Conservation (phyloP, 2,888 invertebrate species). For the Luperina testacea region DNA sequence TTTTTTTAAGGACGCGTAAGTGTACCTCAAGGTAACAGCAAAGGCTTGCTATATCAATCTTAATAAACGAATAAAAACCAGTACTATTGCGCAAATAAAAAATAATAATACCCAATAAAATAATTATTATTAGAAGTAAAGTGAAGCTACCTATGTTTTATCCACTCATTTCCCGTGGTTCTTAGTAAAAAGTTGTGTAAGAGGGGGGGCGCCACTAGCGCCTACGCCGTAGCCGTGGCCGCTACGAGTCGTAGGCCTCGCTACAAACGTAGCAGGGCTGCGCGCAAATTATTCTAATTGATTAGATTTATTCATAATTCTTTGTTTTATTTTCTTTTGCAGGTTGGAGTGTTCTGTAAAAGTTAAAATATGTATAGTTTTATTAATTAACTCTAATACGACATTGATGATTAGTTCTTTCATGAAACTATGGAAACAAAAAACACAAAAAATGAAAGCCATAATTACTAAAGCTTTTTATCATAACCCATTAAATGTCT, state of each 20-base stretch:
- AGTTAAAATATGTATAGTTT: not conserved
- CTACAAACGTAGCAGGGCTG: conserved; percentile 75
- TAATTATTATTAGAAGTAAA: conserved; percentile 65
- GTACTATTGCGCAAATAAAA: conserved; percentile 35
- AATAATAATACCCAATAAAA: conserved; percentile 52
- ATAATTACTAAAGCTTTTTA: not conserved
- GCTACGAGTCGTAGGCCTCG: conserved; percentile 76
- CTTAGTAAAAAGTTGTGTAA: conserved; percentile 89
- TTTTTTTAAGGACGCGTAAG: not conserved
- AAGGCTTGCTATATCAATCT: not conserved
- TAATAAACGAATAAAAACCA: not conserved
- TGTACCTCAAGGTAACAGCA: not conserved
- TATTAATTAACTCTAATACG: no score
- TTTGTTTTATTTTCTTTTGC: conserved; percentile 15
- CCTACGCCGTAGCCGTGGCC: conserved; percentile 78
- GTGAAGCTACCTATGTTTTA: conserved; percentile 89
- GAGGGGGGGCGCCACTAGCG: conserved; percentile 78
- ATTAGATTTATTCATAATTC: conserved; percentile 62
- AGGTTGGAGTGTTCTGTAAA: rapidly evolving
- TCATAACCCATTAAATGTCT: not conserved
- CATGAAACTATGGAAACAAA: not conserved
- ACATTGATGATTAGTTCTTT: not conserved
- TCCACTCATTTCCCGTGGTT: conserved; percentile 89
- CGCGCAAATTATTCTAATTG: conserved; percentile 63
- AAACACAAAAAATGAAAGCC: not conserved